Percentiles rank a stretch among this genome's conserved stretches.
Evolutionary conservation across 2,888 invertebrate genomes (phyloP).

Genomic region (Chouioia cunea): DNA sequence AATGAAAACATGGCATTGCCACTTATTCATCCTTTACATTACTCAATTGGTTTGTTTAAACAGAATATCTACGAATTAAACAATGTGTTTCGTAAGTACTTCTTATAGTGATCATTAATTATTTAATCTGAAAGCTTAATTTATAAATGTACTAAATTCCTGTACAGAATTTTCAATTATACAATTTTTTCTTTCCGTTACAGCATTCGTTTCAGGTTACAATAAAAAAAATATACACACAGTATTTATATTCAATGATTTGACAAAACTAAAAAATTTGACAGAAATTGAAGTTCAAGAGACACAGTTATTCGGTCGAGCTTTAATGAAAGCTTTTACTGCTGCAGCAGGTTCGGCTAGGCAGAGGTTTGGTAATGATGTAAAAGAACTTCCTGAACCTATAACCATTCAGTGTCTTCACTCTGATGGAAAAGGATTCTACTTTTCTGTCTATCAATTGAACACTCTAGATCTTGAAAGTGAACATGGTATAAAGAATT

Average conservation of each 20-base stretch:
- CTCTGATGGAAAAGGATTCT: constrained; percentile 81
- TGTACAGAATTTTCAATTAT: constrained; percentile 35
- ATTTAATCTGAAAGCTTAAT: constrained; percentile 16
- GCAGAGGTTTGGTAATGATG: constrained; percentile 78
- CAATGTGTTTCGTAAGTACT: constrained; percentile 81
- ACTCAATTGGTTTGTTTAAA: constrained; percentile 76
- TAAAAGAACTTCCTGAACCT: constrained; percentile 80
- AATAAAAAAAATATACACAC: constrained; percentile 76
- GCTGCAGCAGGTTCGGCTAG: constrained; percentile 84
- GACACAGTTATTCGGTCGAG: constrained; percentile 77
- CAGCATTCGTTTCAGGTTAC: constrained; percentile 44
- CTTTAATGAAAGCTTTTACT: constrained; percentile 81
- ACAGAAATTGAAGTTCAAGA: constrained; percentile 78
- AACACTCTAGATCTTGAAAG: constrained; percentile 81
- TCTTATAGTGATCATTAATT: constrained; percentile 1
- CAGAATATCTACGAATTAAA: constrained; percentile 76
- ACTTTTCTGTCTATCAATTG: constrained; percentile 87
- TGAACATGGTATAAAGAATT: constrained; percentile 77
- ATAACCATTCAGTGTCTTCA: constrained; percentile 87
- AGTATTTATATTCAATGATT: constrained; percentile 79
- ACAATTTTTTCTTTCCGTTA: constrained; percentile 19
- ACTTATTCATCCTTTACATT: constrained; percentile 81
- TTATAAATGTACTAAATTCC: constrained; percentile 25
- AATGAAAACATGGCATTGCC: constrained; percentile 74
- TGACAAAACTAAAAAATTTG: constrained; percentile 76